Evolutionary conservation across 2,888 invertebrate genomes (phyloP).

Genomic region (Urechis unicinctus): DNA sequence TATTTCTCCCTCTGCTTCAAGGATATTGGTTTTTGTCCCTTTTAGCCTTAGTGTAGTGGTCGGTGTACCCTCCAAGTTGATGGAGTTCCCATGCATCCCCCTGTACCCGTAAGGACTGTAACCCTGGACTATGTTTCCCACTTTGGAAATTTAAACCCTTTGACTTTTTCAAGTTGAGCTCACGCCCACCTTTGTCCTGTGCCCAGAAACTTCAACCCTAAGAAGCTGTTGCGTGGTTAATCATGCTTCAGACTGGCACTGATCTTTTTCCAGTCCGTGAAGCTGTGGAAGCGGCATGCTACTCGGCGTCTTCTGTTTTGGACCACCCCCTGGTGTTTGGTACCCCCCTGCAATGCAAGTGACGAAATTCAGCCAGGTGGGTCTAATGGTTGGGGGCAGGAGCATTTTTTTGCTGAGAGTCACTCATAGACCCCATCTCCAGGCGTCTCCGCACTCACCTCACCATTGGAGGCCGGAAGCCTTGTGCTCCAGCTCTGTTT

Average conservation of each 20-base stretch:
- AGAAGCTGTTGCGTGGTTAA: slow-evolving; percentile 1
- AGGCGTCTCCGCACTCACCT: slow-evolving; percentile 12
- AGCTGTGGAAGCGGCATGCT: slow-evolving; percentile 5
- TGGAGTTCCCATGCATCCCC: slow-evolving; percentile 4
- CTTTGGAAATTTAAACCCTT: slow-evolving; percentile 6
- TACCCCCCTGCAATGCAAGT: slow-evolving; percentile 11
- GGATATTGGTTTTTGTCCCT: slow-evolving; percentile 3
- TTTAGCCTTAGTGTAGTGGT: slow-evolving; percentile 3
- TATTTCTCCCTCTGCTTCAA: slow-evolving; percentile 4
- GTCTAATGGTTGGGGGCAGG: slow-evolving; percentile 11
- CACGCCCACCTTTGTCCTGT: slow-evolving; percentile 18
- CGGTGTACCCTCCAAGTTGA: slow-evolving; percentile 3
- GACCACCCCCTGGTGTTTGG: slow-evolving; percentile 8
- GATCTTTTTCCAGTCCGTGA: slow-evolving; percentile 10
- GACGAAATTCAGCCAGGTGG: slow-evolving; percentile 11
- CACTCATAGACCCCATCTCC: slow-evolving; percentile 14
- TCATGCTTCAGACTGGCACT: slow-evolving; percentile 14
- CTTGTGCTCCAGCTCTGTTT: slow-evolving; percentile 14
- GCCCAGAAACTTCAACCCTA: slow-evolving; percentile 24
- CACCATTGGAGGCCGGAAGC: slow-evolving; percentile 13
- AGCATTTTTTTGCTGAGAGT: slow-evolving; percentile 1
- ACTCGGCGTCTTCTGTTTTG: slow-evolving; percentile 8
- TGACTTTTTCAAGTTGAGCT: slow-evolving; percentile 8
- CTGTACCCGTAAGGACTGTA: slow-evolving; percentile 15
- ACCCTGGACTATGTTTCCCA: slow-evolving; percentile 6